These are phyloP conservation scores for Chrysomela aeneicollis DNA, from an alignment of 2,888 invertebrate genomes.

Conservation along the genomic window DNA sequence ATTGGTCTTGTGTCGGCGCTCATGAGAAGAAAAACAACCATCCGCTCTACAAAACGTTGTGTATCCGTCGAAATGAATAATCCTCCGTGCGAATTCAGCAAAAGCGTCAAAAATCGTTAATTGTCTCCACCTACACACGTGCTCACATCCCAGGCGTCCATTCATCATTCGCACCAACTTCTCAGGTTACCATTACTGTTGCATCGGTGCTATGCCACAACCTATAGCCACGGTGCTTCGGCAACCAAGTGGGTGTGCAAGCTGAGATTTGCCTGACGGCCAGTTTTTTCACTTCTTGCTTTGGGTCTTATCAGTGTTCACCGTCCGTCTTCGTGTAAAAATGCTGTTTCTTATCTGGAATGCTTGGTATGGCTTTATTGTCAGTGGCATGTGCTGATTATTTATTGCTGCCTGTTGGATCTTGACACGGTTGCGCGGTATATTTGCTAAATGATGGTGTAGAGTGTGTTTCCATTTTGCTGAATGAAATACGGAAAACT, in stretches of 20 bases:
- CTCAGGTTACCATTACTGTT: conserved; percentile 24
- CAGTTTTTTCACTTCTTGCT: neutral
- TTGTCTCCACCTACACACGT: conserved; percentile 25
- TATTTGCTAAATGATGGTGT: too few relatives aligned
- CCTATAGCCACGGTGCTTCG: neutral
- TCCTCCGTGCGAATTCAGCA: conserved; percentile 15
- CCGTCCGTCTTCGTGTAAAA: conserved; percentile 18
- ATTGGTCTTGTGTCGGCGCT: too few relatives aligned
- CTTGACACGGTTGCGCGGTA: conserved; percentile 6
- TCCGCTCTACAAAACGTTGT: too few relatives aligned
- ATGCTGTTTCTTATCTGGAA: conserved; percentile 18
- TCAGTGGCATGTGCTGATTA: conserved; percentile 13
- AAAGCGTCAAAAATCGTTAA: conserved; percentile 6
- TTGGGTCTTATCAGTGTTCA: conserved; percentile 13
- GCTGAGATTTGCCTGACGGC: conserved; percentile 15
- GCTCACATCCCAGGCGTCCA: conserved; percentile 32
- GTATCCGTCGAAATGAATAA: neutral
- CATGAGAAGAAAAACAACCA: too few relatives aligned
- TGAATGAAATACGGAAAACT: too few relatives aligned
- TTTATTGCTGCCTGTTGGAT: conserved; percentile 1
- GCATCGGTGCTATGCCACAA: conserved; percentile 12
- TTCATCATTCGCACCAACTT: conserved; percentile 37
- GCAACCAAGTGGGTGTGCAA: conserved; percentile 11
- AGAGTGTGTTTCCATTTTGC: too few relatives aligned
- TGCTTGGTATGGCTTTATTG: conserved; percentile 18